These are phyloP conservation scores for Orchestia grillus DNA, from an alignment of 1,140 invertebrate species.

Conservation along the genomic window DNA sequence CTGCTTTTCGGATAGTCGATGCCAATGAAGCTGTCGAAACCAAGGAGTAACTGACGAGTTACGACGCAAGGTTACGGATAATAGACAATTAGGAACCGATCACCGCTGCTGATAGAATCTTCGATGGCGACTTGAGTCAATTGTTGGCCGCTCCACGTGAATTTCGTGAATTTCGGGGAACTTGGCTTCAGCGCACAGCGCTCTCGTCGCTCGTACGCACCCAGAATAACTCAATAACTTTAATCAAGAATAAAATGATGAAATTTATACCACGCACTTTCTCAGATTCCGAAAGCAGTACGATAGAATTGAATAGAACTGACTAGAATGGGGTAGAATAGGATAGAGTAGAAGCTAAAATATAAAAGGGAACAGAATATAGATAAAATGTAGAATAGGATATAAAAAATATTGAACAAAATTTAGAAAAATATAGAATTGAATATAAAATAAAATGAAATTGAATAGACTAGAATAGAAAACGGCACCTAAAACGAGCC, in stretches of 20 bases:
- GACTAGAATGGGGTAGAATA: too few relatives aligned
- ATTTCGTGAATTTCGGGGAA: neutral
- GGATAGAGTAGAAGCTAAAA: too few relatives aligned
- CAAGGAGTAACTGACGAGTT: neutral
- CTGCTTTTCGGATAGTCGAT: neutral
- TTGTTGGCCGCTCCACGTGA: neutral
- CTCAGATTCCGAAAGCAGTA: neutral
- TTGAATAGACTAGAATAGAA: too few relatives aligned
- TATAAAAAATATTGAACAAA: too few relatives aligned
- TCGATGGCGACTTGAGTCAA: conserved; percentile 27
- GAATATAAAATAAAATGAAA: too few relatives aligned
- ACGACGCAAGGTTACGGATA: neutral
- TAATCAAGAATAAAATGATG: neutral
- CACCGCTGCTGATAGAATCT: conserved; percentile 35
- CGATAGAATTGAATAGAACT: too few relatives aligned
- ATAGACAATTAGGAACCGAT: conserved; percentile 23
- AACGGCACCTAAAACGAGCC: too few relatives aligned
- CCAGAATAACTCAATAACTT: neutral
- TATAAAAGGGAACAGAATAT: too few relatives aligned
- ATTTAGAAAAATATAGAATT: too few relatives aligned
- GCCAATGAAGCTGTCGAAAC: neutral
- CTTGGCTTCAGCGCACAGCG: neutral
- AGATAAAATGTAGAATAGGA: too few relatives aligned
- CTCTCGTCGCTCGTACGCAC: neutral
- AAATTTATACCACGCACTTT: neutral